phyloP scores from a whole-genome alignment of 2,888 invertebrate genomes.

The Allygus modestus region DNA sequence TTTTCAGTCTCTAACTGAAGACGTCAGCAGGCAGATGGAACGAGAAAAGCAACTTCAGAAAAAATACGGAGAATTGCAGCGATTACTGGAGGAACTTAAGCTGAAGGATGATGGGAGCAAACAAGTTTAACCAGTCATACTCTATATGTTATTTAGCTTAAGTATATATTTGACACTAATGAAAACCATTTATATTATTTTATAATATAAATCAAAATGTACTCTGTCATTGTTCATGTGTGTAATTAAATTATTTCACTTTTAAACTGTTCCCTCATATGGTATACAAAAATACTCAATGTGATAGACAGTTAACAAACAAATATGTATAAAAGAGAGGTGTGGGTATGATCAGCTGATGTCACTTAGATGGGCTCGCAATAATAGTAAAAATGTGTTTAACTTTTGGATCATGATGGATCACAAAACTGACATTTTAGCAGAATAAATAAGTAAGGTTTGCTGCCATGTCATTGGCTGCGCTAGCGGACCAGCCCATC shows the following conservation, averaged over 20 bases:
- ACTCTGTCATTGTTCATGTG: neutral
- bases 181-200: neutral
- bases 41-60: constrained; percentile 93
- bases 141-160: neutral
- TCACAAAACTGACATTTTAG: too few species aligned
- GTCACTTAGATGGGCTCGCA: too few species aligned
- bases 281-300: too few species aligned
- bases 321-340: too few species aligned
- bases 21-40: constrained; percentile 94
- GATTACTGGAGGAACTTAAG: constrained; percentile 51
- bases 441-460: too few species aligned
- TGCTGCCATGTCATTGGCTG: too few species aligned
- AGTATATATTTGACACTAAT: neutral
- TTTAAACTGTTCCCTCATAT: neutral
- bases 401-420: too few species aligned
- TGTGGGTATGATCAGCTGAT: too few species aligned
- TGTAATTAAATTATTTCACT: neutral
- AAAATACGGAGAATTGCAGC: constrained; percentile 86
- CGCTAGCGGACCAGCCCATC: too few species aligned
- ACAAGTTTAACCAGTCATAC: constrained; percentile 6
- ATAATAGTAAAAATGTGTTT: too few species aligned
- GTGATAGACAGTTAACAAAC: too few species aligned
- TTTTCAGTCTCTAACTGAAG: constrained; percentile 89
- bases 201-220: neutral
- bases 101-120: constrained; percentile 17